Evolutionary conservation across 2,888 invertebrate species (phyloP), one percentile per base, ranked within the genome.

Genomic region (Philhelius pedissequus): DNA sequence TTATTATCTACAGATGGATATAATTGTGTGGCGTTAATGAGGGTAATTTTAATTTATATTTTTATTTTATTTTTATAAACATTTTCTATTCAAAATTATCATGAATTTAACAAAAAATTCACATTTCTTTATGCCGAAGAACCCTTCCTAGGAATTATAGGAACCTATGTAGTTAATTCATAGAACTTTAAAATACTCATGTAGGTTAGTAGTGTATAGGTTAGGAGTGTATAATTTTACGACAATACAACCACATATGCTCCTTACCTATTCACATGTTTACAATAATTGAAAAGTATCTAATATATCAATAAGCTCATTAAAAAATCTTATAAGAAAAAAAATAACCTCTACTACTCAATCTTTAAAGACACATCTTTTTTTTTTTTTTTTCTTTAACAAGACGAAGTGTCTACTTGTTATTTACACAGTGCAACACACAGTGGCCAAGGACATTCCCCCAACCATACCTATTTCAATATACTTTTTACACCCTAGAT

Each of bases 361-460:
- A n/a, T 52, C 27, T 52, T 15, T 30, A 30, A 30, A 52, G 50
- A 27, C 32, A n/a, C 32, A 56, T 56, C 32, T 35, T 62, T 7
- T 9, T 45, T 20, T 27, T 27, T 43, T 22, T 22, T 56, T 62
- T 1, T 27, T 27, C n/a, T 22, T 15, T 11, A 9, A 18, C 43
- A 43, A 62, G 40, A 43, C 43, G 27, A 27, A 18, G 38, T 15
- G 30, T 58, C 30, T 58, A 58, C 35, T 38, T 22, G 18, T 7
- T 35, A 56, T 56, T 35, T 40, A 45, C 43, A 45, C 30, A 45
- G 30, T 62, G 27, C 62, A 60, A 60, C 22, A 43, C 27, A 38
- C 8, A 27, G 22, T 27, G 30, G n/a, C 48, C 64, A 62, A 80
- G 75, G 38, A 68, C 75, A 80, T 30, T 64, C 48, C 20, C 48